Base-by-base conservation (phyloP, 2,797 vertebrate genomes). In the Rhyacichthys aspro region DNA sequence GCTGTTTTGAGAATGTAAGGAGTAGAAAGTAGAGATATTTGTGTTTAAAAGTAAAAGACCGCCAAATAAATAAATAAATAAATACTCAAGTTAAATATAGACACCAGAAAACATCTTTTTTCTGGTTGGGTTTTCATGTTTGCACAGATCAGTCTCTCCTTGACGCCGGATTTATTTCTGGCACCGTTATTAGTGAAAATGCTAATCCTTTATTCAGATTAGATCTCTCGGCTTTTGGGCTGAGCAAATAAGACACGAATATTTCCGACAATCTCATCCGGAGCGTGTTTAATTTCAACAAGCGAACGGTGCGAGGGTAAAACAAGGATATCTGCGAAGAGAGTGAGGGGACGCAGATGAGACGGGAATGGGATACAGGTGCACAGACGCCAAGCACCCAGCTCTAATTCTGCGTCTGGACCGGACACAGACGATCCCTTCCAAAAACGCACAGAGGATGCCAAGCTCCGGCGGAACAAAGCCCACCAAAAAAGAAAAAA, bases 281-380 rank as follows among this genome's bases (percentile, higher is more conserved):
- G 11, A 6, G 38, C 38, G 7, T n/a, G 11, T 14, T 41, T 41
- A 15, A 15, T 41, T 41, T 41, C 12, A 14, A 12, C 39, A 41
- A 41, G 14, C 14, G 12, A 41, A 14, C n/a, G 0, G 12, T 15
- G 11, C 39, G n/a, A 41, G 39, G 39, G 39, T 41, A n/a, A 14
- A n/a, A 41, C 39, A 41, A 41, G 39, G 39, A n/a, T 41, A 41
- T 41, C 7, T 41, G 8, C 39, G 12, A 14, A 6, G 7, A 6
- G 14, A n/a, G n/a, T n/a, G 39, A 14, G 12, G 11, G 23, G 39
- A 8, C 39, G 39, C 39, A 64, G 83, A 83, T 75, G 77, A 69
- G 72, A 78, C 9, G 42, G 80, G 79, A 83, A 85, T 79, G 70
- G 79, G 78, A 67, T 77, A 55, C 86, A 88, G 84, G 86, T 86